A percentile compares a stretch with the other conserved stretches of the same genome.
phyloP scores from a whole-genome alignment of 2,113 vertebrate genomes.

The Lethenteron camtschaticum region DNA sequence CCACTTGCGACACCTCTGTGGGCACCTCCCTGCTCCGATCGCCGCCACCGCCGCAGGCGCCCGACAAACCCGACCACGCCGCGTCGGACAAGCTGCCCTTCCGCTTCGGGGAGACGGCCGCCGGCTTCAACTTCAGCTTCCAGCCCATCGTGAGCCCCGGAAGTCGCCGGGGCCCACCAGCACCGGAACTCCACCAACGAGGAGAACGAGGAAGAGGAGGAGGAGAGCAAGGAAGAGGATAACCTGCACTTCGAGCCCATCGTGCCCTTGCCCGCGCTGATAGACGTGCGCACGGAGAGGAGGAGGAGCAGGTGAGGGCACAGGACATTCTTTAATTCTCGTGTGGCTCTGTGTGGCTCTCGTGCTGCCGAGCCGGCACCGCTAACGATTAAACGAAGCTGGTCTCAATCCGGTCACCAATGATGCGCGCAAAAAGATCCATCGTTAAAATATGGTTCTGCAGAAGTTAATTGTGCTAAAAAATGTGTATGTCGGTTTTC shows the following conservation, averaged over 20 bases:
- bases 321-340: too few species aligned
- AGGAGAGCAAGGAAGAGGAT: slow-evolving; percentile 54
- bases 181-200: neutral
- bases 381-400: too few species aligned
- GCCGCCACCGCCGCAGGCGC: too few species aligned
- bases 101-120: slow-evolving; percentile 70
- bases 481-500: too few species aligned
- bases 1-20: slow-evolving; percentile 11
- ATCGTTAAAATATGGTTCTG: too few species aligned
- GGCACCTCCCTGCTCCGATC: too few species aligned
- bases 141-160: slow-evolving; percentile 72
- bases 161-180: slow-evolving; percentile 40
- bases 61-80: too few species aligned
- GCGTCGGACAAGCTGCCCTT: slow-evolving; percentile 44
- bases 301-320: slow-evolving; percentile 50
- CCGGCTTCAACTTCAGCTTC: slow-evolving; percentile 80
- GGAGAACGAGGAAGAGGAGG: slow-evolving; percentile 1
- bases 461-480: too few species aligned
- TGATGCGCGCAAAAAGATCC: too few species aligned
- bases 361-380: too few species aligned
- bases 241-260: slow-evolving; percentile 86
- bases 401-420: too few species aligned
- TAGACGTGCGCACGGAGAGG: slow-evolving; percentile 71
- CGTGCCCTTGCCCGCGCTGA: slow-evolving; percentile 66
- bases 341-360: too few species aligned